Evolutionary conservation across 2,113 vertebrate species (phyloP), one percentile per base, ranked within the genome.

Genomic region (Ailurus styani): DNA sequence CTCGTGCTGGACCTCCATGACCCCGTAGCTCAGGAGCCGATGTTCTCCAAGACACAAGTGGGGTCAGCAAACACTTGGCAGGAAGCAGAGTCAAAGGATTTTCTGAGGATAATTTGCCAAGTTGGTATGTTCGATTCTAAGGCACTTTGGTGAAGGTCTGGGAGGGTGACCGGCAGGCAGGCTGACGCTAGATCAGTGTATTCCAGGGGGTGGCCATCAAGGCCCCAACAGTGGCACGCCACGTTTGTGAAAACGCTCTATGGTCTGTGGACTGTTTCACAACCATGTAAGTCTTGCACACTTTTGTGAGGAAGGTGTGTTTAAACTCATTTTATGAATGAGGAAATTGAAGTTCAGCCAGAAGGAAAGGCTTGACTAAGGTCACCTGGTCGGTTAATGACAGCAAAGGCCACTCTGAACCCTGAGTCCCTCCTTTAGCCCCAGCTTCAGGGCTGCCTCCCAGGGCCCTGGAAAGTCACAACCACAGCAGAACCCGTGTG

Each of bases 211-310:
- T 29, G 14, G 7, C 6, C 7, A 14, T 31, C 40, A 0, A 10
- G 27, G 5, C 9, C 0, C 9, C 70, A 27, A 2, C 9, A 18
- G 6, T 0, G 7, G 55, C 40, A 13, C 0, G 0, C 7, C 3
- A 3, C 6, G 0, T 50, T 54, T n/a, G 27, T 27, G 9, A 23
- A 66, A 14, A 20, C 13, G 3, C 27, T 34, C n/a, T 1, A 0
- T 52, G 55, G 23, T 29, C 7, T 4, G 0, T 4, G 18, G 54
- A 23, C 23, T 20, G 3, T 42, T 75, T 55, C 21, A 27, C 15
- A 45, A 37, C 42, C 52, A 10, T 0, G 0, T 18, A 17, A 1
- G 0, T 23, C 21, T 62, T n/a, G n/a, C 66, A n/a, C 1, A 15
- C 84, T 57, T 62, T 29, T 18, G 78, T 50, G 79, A 95, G 52